phyloP scores from a whole-genome alignment of 2,888 invertebrate genomes.

The Noctuana brunneofusca region DNA sequence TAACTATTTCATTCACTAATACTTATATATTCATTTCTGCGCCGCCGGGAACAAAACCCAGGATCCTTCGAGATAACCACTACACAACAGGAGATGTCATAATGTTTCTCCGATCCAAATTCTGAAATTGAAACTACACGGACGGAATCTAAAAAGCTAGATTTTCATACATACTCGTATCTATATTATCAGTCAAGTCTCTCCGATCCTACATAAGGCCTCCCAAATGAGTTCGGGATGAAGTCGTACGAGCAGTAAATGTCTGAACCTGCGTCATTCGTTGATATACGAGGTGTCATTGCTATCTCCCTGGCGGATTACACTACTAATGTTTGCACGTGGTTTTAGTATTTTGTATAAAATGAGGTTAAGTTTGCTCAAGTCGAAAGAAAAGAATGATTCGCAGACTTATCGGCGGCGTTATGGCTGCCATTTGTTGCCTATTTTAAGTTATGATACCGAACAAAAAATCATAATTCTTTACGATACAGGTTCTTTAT shows the following conservation, averaged over 20 bases:
- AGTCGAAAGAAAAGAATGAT: conserved; percentile 27
- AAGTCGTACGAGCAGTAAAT: conserved; percentile 11
- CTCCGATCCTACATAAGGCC: conserved; percentile 2
- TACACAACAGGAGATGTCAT: too few relatives aligned
- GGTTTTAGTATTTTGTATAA: not conserved
- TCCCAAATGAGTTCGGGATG: conserved; percentile 14
- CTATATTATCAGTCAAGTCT: not conserved
- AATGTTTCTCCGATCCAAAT: too few relatives aligned
- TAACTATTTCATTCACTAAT: too few relatives aligned
- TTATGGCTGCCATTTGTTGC: too few relatives aligned
- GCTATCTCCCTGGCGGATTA: conserved; percentile 4
- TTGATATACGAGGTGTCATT: conserved; percentile 25
- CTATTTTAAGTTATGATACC: too few relatives aligned
- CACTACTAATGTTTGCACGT: not conserved
- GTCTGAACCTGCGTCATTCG: conserved; percentile 22
- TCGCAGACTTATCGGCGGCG: conserved; percentile 35
- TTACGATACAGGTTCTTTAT: too few relatives aligned
- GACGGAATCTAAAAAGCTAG: too few relatives aligned
- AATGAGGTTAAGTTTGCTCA: not conserved
- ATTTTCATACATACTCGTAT: not conserved
- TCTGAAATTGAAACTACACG: too few relatives aligned
- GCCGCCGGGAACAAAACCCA: too few relatives aligned
- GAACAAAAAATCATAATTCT: too few relatives aligned
- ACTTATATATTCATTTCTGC: too few relatives aligned
- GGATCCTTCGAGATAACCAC: too few relatives aligned